Base-by-base conservation (phyloP, 1,140 invertebrate genomes). In the Neotoxoptera formosana region DNA sequence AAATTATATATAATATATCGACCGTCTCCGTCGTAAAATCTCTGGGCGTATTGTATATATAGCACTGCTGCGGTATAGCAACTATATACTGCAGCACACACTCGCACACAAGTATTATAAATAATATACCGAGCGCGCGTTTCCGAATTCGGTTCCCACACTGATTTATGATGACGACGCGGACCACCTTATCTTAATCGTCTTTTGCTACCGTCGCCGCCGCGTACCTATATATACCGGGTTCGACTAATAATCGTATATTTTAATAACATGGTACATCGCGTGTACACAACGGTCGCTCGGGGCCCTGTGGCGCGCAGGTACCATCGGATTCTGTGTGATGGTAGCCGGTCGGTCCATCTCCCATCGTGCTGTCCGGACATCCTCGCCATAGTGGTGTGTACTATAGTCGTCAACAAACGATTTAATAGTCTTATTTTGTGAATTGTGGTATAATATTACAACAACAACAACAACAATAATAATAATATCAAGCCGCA, bases 111-210 rank as follows among this genome's bases (percentile, higher is more conserved):
- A 41, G 41, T 41, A 41, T n/a, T n/a, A n/a, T n/a, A n/a, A n/a
- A n/a, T n/a, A n/a, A n/a, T 41, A 41, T 2, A 6, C 11, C 60
- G 9, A 41, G 34, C 11, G 8, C 25, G 14, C 88, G 34, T 90
- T 45, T 67, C 89, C 56, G 56, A 67, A 90, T 90, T 90, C 36
- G 53, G 89, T 90, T 90, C 89, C 89, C 89, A 90, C 89, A 90
- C 89, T 41, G 53, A 90, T 90, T 90, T 90, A 90, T 25, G 36
- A 51, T 34, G 87, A 34, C 89, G 88, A 23, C 11, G 53, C 7
- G 47, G n/a, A 51, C 23, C 47, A 45, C 89, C 11, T 90, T 90
- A 90, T 67, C 53, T 56, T 47, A 67, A 90, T 90, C 56, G 89
- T 67, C 36, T 90, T 90, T 41, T 30, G 88, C 88, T 60, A 51